A percentile compares a stretch with the other conserved stretches of the same genome.
phyloP scores from a whole-genome alignment of 2,113 vertebrate species.

The Tricholaema leucomelas region DNA sequence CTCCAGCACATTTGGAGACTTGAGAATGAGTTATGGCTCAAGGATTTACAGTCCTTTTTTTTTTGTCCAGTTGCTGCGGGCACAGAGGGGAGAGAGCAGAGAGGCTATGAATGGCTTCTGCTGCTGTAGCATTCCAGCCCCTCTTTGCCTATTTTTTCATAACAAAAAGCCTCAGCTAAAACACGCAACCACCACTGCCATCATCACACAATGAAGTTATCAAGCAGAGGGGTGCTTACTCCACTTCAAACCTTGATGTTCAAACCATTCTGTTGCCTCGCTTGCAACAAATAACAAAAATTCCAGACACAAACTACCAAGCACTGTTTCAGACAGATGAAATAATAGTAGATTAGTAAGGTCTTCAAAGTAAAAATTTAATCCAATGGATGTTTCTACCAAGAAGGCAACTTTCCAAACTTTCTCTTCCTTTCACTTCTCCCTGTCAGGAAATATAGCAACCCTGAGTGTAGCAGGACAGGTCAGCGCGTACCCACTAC shows the following conservation, averaged over 20 bases:
- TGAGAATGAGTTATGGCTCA: neutral
- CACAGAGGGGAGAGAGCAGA: neutral
- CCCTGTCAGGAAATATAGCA: neutral
- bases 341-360: neutral
- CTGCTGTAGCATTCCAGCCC: neutral
- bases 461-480: neutral
- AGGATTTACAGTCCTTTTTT: neutral
- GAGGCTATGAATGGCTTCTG: neutral
- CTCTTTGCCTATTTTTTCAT: neutral
- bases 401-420: neutral
- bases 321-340: neutral
- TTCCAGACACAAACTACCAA: neutral
- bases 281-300: neutral
- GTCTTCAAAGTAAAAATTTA: neutral
- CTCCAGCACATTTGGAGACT: neutral
- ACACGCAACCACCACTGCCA: neutral
- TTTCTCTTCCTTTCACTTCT: neutral
- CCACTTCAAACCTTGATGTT: neutral
- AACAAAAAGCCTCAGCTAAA: neutral
- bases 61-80: neutral
- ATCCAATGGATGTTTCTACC: neutral
- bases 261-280: neutral
- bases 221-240: neutral
- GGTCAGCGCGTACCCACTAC: neutral
- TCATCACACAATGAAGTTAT: fast-evolving